Conservation (phyloP, 2,797 vertebrate species). For the Apogon hyalosoma region DNA sequence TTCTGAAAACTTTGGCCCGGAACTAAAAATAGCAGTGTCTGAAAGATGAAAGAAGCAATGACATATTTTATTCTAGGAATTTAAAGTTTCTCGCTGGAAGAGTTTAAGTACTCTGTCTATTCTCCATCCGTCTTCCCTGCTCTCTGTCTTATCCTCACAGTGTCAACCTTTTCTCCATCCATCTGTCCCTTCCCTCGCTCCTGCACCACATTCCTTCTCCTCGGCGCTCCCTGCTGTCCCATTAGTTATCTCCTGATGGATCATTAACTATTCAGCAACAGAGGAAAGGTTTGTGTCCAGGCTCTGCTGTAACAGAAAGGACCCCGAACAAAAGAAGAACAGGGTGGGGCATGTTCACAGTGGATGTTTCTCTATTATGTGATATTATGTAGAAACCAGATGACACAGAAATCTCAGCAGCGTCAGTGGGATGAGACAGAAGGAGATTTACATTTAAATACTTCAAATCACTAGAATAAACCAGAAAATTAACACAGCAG, state of each 20-base stretch:
- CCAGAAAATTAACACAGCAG: not conserved
- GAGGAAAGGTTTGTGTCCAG: conserved; percentile 36
- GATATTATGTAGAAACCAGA: conserved; percentile 22
- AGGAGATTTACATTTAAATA: conserved; percentile 16
- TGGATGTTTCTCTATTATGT: conserved; percentile 23
- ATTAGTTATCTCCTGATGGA: conserved; percentile 65
- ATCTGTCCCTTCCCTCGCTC: conserved; percentile 8
- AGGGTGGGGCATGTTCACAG: conserved; percentile 20
- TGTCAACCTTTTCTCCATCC: conserved; percentile 26
- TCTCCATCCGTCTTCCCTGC: conserved; percentile 33
- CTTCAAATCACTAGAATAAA: conserved; percentile 9
- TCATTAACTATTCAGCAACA: conserved; percentile 72
- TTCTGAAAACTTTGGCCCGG: conserved; percentile 49
- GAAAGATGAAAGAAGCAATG: conserved; percentile 46
- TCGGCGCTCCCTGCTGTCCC: conserved; percentile 48
- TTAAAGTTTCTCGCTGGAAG: conserved; percentile 29
- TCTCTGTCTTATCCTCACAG: conserved; percentile 17
- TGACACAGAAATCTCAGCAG: not conserved
- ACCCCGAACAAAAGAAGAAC: not conserved
- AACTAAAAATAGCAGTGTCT: conserved; percentile 31
- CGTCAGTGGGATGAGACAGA: not conserved
- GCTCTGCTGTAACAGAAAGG: conserved; percentile 17
- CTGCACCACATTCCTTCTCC: conserved; percentile 29
- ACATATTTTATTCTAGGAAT: conserved; percentile 48
- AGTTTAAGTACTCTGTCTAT: conserved; percentile 37